Evolutionary conservation across 1,140 invertebrate genomes (phyloP), one percentile per base, ranked within the genome.

Genomic region (Aleiodes sp.): DNA sequence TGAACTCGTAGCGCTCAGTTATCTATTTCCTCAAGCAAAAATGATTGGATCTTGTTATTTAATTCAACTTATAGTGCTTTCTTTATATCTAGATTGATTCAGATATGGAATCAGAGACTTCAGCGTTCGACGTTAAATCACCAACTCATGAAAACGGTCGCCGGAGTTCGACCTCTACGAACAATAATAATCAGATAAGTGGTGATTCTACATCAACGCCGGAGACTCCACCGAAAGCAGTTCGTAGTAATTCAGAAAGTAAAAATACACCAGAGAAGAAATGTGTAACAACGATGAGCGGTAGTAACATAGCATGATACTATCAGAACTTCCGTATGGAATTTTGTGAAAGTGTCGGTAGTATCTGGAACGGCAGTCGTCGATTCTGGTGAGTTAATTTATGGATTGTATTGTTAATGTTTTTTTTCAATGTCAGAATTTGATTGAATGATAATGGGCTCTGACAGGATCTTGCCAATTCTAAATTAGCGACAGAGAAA

Each of bases 241-340:
- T 88, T 24, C 82, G 88, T 72, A 88, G 87, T 60, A 88, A 87
- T 80, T 88, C 87, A 70, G 87, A 88, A 71, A 88, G 87, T 78
- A 87, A 88, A 73, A 87, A 88, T 71, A 87, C 86, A 65, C 83
- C 86, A 37, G 87, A 88, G 79, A 88, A 84, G 71, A 87, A 88
- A 75, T 88, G 87, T 77, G 84, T 87, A 63, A 90, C 89, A 71
- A 91, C 90, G 65, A 90, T 90, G 89, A 91, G 89, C 73, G 89
- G 89, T 65, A 90, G 87, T 84, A 90, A 89, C 77, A 90, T 91
- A 85, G 89, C 89, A 87, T 91, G 90, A 90, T 83, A 86, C 82
- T 83, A 87, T 76, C 81, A 82, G 86, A 84, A 84, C 60, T 75
- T 85, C 66, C 81, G 82, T 66, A 79, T 81, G 68, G 81, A 84